phyloP scores from a whole-genome alignment of 2,888 invertebrate genomes.

The Apamea sordens region DNA sequence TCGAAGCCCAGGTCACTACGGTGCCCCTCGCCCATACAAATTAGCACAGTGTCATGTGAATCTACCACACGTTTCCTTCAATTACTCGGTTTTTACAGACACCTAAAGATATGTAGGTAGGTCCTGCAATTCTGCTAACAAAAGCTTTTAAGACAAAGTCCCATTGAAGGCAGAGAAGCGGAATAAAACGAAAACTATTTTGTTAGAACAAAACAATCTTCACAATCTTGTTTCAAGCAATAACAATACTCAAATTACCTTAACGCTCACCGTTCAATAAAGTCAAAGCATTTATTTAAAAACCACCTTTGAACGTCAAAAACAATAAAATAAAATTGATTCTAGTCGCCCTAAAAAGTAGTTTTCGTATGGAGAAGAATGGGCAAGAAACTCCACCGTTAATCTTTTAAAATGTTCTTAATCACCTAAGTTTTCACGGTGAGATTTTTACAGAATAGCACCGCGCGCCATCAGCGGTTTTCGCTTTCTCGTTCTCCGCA shows the following conservation, averaged over 20 bases:
- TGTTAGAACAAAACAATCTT: not conserved
- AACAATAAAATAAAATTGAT: too few species aligned
- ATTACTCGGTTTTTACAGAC: conserved; percentile 43
- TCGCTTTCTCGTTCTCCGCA: not conserved
- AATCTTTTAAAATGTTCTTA: too few species aligned
- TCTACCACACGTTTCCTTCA: conserved; percentile 22
- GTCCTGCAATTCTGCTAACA: conserved; percentile 11
- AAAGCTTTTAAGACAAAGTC: conserved; percentile 11
- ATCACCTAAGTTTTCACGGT: too few species aligned
- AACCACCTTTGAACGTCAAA: too few species aligned
- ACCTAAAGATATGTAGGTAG: conserved; percentile 3
- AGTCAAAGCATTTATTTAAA: too few species aligned
- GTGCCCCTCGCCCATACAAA: not conserved
- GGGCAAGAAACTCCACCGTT: too few species aligned
- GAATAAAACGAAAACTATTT: not conserved
- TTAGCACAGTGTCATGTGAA: conserved; percentile 47
- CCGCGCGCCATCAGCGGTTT: not conserved
- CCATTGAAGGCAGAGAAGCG: not conserved
- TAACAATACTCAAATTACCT: too few species aligned
- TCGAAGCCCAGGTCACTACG: not conserved
- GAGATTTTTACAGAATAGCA: too few species aligned
- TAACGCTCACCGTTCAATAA: too few species aligned
- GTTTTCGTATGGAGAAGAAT: too few species aligned
- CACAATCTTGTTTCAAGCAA: not conserved
- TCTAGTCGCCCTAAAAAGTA: too few species aligned